Conservation (phyloP, 2,113 vertebrate genomes). For the Mustelus asterias region DNA sequence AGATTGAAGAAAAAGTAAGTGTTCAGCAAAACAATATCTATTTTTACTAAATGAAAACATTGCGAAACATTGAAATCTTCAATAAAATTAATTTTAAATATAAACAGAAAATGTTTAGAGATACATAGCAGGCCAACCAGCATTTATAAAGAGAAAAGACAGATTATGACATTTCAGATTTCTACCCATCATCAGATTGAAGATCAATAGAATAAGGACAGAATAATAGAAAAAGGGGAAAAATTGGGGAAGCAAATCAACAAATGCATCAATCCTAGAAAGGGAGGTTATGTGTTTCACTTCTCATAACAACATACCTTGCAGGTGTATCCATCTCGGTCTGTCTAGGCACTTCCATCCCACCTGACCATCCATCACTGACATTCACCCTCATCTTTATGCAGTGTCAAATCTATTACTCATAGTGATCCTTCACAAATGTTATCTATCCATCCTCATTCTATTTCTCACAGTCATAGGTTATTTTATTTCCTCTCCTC, state of each 20-base stretch:
- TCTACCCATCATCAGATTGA: background rate
- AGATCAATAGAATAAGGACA: background rate
- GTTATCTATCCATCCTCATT: too few species aligned
- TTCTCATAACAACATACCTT: too few species aligned
- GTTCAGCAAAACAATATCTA: slow-evolving; percentile 6
- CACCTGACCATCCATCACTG: too few species aligned
- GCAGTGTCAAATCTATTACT: too few species aligned
- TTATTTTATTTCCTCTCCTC: too few species aligned
- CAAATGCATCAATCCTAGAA: background rate
- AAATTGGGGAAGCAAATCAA: background rate
- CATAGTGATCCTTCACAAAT: too few species aligned
- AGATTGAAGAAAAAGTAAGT: slow-evolving; percentile 97
- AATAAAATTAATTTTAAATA: background rate
- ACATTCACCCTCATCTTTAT: too few species aligned
- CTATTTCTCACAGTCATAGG: too few species aligned
- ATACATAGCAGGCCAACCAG: background rate
- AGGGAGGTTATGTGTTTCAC: background rate
- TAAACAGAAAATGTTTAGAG: background rate
- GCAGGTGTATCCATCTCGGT: too few species aligned
- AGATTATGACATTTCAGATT: background rate
- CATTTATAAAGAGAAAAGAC: background rate
- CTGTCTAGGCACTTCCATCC: too few species aligned
- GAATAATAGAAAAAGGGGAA: background rate
- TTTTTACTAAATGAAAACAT: background rate
- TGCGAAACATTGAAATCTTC: background rate